phyloP scores from a whole-genome alignment of 2,888 invertebrate genomes.

The Polydrusus cervinus region DNA sequence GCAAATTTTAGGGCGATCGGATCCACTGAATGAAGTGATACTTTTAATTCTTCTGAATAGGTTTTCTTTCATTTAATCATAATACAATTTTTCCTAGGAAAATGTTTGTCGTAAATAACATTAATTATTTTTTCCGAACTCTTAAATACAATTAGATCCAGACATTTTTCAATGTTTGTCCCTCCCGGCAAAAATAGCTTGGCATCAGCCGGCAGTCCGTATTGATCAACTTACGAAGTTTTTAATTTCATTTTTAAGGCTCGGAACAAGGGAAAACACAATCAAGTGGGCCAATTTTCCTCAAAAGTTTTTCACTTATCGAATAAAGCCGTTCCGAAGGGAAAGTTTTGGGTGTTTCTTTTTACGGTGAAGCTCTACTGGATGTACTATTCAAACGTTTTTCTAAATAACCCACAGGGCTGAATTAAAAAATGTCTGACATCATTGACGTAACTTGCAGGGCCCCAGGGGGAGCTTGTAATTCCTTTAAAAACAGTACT shows the following conservation, averaged over 20 bases:
- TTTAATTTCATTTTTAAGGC: slow-evolving; percentile 51
- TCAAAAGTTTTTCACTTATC: slow-evolving; percentile 61
- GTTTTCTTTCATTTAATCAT: no score
- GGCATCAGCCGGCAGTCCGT: slow-evolving; percentile 33
- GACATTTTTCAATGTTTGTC: slow-evolving; percentile 38
- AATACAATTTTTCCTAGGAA: neutral
- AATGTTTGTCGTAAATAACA: neutral
- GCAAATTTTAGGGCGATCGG: no score
- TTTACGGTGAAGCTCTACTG: neutral
- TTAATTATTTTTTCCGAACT: neutral
- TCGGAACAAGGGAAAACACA: slow-evolving; percentile 43
- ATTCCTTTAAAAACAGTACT: no score
- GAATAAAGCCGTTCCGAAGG: slow-evolving; percentile 51
- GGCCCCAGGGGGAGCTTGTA: no score
- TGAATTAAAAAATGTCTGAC: no score
- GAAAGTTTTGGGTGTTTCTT: slow-evolving; percentile 23
- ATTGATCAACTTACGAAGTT: slow-evolving; percentile 48
- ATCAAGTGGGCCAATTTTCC: slow-evolving; percentile 50
- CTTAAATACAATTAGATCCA: slow-evolving; percentile 26
- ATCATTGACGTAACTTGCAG: no score
- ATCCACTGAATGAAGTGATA: no score
- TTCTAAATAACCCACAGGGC: neutral
- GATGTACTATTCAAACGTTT: neutral
- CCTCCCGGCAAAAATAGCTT: slow-evolving; percentile 18
- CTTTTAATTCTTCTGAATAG: no score